Evolutionary conservation across 2,888 invertebrate species (phyloP), one percentile per base, ranked within the genome.

Genomic region (Melinaea marsaeus): DNA sequence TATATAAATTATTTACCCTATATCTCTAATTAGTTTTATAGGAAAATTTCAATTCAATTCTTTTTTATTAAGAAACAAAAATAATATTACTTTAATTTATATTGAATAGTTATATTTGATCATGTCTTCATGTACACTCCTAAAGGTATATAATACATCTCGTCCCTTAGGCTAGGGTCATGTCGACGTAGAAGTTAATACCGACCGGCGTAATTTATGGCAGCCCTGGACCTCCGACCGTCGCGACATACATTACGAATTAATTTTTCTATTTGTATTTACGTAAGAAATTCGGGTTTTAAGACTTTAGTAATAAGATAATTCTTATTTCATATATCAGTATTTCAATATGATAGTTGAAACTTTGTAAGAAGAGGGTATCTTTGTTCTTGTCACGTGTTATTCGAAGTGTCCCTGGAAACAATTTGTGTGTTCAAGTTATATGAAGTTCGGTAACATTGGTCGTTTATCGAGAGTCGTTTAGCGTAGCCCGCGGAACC

Each of bases 181-280:
- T 68, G 68, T 65, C 66, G 70, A 68, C 65, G 63, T 62, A 65
- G 57, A 60, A 65, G 65, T 72, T 75, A 75, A 75, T 71, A 70
- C 58, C 13, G 67, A 70, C 73, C 71, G 69, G 63, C 72, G 68
- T 76, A 74, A 76, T 75, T 74, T 75, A 76, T 71, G 32, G 69
- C 68, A 58, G 59, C 62, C 47, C 59, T 35, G 56, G 61, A 47
- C 56, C 45, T 46, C 61, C 71, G 63, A 68, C 60, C 60, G 60
- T 46, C 57, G 69, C 60, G 57, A 51, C 54, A 62, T 69, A 63
- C 64, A 64, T 64, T 64, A 61, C 46, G 58, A 64, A 64, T 64
- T 64, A 61, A 61, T 61, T 58, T 64, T 61, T 45, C 58, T 42
- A 61, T 64, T 58, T 61, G 13, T 56, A 42, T 58, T 55, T 55